phyloP scores from a whole-genome alignment of 2,113 vertebrate species.

The Cranoglanis bouderius region DNA sequence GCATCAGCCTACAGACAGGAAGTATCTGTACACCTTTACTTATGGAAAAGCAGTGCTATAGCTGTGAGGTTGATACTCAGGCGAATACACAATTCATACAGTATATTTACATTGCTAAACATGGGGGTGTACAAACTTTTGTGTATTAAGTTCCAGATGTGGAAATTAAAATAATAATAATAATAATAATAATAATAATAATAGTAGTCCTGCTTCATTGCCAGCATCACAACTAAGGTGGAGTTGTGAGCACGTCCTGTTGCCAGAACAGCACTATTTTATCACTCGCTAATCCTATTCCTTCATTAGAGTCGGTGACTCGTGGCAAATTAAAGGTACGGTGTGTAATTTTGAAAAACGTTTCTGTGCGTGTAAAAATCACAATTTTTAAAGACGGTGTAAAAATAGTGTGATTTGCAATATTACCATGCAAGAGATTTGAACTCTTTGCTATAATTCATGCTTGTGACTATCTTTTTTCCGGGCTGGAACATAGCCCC shows the following conservation, averaged over 20 bases:
- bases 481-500: neutral
- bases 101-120: conserved; percentile 27
- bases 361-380: neutral
- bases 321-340: neutral
- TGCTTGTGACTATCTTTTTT: neutral
- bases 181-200: neutral
- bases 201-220: neutral
- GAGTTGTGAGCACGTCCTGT: neutral
- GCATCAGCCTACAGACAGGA: neutral
- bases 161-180: neutral
- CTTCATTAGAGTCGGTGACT: neutral
- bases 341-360: neutral
- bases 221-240: neutral
- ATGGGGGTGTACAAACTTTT: neutral
- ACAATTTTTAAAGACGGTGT: neutral
- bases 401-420: neutral
- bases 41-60: neutral
- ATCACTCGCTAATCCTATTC: neutral
- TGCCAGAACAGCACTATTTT: neutral
- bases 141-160: no score
- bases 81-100: conserved; percentile 8
- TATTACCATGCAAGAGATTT: neutral
- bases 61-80: neutral
- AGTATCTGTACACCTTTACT: neutral
- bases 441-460: neutral